Conservation (phyloP, 2,113 vertebrate genomes). For the Pelecanus crispus region DNA sequence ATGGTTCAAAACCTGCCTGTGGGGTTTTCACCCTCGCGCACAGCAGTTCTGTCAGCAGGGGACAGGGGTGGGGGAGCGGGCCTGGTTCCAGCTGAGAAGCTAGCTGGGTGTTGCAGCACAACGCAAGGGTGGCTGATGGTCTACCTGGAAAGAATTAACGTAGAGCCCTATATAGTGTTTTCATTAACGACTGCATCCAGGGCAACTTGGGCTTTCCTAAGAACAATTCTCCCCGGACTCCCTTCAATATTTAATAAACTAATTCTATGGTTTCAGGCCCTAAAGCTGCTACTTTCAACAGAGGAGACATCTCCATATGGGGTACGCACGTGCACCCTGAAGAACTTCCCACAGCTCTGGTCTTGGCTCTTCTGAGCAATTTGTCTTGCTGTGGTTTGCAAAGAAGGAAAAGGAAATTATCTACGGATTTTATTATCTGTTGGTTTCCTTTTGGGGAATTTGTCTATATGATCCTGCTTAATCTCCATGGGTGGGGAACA, state of each 20-base stretch:
- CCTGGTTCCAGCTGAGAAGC: accelerated
- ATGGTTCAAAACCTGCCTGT: background rate
- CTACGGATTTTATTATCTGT: conserved; percentile 1
- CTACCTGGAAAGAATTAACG: background rate
- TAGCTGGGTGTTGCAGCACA: background rate
- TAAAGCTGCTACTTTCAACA: background rate
- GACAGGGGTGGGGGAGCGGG: background rate
- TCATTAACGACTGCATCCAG: background rate
- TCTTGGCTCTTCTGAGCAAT: background rate
- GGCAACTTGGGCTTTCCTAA: background rate
- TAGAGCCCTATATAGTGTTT: background rate
- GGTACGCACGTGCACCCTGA: accelerated
- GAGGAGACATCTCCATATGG: background rate
- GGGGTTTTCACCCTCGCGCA: background rate
- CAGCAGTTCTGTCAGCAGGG: background rate
- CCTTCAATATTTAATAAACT: background rate
- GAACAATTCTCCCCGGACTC: background rate
- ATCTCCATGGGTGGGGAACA: conserved; percentile 1
- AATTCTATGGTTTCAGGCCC: background rate
- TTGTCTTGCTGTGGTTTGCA: background rate
- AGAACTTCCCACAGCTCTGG: background rate
- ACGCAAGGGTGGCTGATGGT: accelerated
- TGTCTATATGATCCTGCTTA: background rate
- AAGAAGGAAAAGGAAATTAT: conserved; percentile 15
- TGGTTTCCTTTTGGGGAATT: conserved; percentile 13